Evolutionary conservation across 2,113 vertebrate species (phyloP), one percentile per base, ranked within the genome.

Genomic region (Bufo bufo): DNA sequence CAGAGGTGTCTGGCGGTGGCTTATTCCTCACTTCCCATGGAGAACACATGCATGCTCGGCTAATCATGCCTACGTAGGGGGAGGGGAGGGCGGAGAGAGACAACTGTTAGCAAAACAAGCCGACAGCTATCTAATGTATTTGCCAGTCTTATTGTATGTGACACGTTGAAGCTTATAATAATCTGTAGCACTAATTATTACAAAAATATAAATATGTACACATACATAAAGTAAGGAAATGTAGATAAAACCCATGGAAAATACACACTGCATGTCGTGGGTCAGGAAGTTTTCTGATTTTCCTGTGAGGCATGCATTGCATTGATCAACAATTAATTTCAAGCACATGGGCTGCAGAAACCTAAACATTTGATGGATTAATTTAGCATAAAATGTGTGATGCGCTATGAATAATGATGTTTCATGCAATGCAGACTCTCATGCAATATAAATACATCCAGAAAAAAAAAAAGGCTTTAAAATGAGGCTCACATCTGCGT

Each of bases 341-440:
- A 77, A 78, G 23, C 85, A 52, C 75, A 23, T 77, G n/a, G 54
- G 50, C n/a, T 74, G 79, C 72, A 69, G 75, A 78, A 79, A 75
- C 74, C 59, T 86, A 78, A 86, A 78, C 58, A 66, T 86, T 65
- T 86, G 85, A 86, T 78, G 74, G 85, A 77, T 86, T 78, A 86
- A 86, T 86, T 78, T 79, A 86, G 71, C 85, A 86, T 86, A 79
- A 86, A 86, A 86, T 86, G 63, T 78, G 47, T 23, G 47, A 66
- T 77, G 85, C 69, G 74, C 85, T 79, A 66, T 86, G 85, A 78
- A 79, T 86, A 86, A 78, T 86, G 59, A 86, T 86, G 77, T 65
- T 49, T 75, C 72, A 75, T 78, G 72, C 85, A 82, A 83, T 23
- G 81, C 63, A 69, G 82, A 54, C 49, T 33, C 20, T 52, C 81